Base-by-base conservation (phyloP, 2,888 invertebrate genomes). In the Meteorus cinctellus region DNA sequence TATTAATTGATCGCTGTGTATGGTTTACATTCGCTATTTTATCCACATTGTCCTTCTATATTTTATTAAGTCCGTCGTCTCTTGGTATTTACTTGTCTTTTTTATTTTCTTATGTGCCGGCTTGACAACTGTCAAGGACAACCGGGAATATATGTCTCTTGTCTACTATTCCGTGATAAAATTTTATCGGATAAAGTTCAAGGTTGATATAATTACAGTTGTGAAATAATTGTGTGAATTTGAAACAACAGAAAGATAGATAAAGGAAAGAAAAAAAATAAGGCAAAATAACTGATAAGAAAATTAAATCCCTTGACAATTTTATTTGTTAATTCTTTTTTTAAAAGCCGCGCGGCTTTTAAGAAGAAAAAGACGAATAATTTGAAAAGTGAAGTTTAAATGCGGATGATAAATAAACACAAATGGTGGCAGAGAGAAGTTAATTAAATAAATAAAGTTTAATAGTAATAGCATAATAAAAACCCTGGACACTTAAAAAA, bases 111-210 rank as follows among this genome's bases (percentile, higher is more conserved):
- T 55, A 51, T 41, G 73, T 60, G 66, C 71, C 51, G 60, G 36
- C 59, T 71, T 71, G 71, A 71, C 71, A 71, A 36, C 62, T 60
- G 71, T 71, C 71, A 71, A 71, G 71, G 71, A 62, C 71, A 60
- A 67, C 16, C 45, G 60, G 19, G 45, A 36, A 62, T 59, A 48
- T 69, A 55, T 69, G 69, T 69, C 55, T 31, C 55, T 31, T 60
- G 27, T 36, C 36, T 41, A 60, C 19, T 59, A 41, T 19, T 36
- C 36, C 55, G 19, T 55, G 55, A 51, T 41, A 68, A 27, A 51
- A 29, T 14, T 34, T 45, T 74, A 62, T 69, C 36, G 48, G 45
- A 24, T 69, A 62, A 74, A 74, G 74, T 68, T 74, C 62, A 74
- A 68, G 74, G 69, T 62, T 69, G 51, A 74, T 55, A 6, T 4